These are phyloP conservation scores for Mastigias papua DNA, from an alignment of 30 jellyfish, hydroid and myxozoan species.

Conservation along the genomic window DNA sequence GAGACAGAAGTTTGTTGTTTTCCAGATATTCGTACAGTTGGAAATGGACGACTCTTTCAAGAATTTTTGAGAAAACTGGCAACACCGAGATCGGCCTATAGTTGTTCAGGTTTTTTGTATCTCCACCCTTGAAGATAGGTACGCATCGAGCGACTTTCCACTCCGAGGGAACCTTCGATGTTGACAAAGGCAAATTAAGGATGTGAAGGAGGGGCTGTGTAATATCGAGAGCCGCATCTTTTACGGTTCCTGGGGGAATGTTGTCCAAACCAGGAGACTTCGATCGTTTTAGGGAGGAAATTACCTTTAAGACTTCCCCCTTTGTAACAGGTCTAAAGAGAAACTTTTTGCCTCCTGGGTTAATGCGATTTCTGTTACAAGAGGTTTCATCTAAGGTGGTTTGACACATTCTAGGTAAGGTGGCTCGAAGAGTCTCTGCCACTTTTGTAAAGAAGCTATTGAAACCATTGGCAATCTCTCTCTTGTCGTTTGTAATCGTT, in stretches of 20 bases:
- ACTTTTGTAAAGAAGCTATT: constrained; percentile 64
- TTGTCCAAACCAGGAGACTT: constrained; percentile 76
- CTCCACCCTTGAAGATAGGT: constrained; percentile 60
- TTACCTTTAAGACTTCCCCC: constrained; percentile 68
- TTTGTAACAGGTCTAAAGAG: constrained; percentile 49
- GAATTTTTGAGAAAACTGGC: constrained; percentile 48
- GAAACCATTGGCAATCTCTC: constrained; percentile 62
- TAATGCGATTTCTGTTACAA: constrained; percentile 40
- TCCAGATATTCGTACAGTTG: constrained; percentile 46
- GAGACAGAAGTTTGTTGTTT: constrained; percentile 22
- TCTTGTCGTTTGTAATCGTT: constrained; percentile 63
- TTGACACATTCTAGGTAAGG: constrained; percentile 56
- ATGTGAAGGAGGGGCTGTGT: constrained; percentile 69
- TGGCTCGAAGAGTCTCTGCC: constrained; percentile 67
- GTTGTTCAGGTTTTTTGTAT: constrained; percentile 44
- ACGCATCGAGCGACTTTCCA: constrained; percentile 59
- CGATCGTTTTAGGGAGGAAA: constrained; percentile 48
- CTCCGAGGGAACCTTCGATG: constrained; percentile 46
- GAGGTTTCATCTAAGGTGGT: constrained; percentile 58
- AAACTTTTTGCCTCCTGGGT: constrained; percentile 54
- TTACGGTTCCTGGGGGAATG: constrained; percentile 72
- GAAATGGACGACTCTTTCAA: constrained; percentile 35
- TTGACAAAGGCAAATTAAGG: constrained; percentile 52
- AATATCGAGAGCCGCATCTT: constrained; percentile 64
- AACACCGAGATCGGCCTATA: constrained; percentile 46